Percentiles rank a stretch among this genome's conserved stretches.
Evolutionary conservation across 1,140 invertebrate species (phyloP).

Genomic region (Zelostemma sp.): DNA sequence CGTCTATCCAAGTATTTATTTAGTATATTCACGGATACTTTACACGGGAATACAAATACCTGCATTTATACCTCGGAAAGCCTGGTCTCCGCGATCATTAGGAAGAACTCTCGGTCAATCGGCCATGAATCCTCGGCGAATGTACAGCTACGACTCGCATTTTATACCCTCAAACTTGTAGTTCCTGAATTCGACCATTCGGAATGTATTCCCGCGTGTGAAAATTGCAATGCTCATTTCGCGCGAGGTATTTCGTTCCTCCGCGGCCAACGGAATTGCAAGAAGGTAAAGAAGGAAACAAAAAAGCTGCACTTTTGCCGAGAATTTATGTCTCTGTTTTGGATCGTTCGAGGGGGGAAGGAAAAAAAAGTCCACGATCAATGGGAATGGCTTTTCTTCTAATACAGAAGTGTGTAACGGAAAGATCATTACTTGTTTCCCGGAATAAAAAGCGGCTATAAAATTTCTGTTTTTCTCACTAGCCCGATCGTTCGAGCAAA

Average conservation of each 20-base stretch:
- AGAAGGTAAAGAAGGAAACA: background rate
- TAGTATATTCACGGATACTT: conserved; percentile 58
- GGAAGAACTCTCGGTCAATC: conserved; percentile 32
- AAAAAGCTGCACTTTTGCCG: too few species aligned
- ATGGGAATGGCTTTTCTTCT: background rate
- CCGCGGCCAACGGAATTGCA: background rate
- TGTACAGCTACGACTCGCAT: background rate
- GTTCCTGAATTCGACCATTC: background rate
- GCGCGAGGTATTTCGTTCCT: background rate
- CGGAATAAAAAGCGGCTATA: background rate
- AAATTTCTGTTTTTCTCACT: background rate
- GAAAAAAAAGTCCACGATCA: too few species aligned
- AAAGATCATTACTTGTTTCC: background rate
- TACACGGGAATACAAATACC: conserved; percentile 13
- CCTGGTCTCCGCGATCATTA: conserved; percentile 25
- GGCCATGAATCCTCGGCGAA: conserved; percentile 23
- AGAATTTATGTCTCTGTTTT: background rate
- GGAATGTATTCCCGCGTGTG: background rate
- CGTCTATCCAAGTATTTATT: conserved; percentile 52
- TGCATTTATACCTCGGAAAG: background rate
- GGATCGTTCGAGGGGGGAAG: too few species aligned
- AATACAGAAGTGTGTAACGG: background rate
- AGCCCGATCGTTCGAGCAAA: too few species aligned
- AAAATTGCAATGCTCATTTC: background rate
- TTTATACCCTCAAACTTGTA: conserved; percentile 10